Evolutionary conservation across 2,113 vertebrate genomes (phyloP).

Genomic region (Antennarius striatus): DNA sequence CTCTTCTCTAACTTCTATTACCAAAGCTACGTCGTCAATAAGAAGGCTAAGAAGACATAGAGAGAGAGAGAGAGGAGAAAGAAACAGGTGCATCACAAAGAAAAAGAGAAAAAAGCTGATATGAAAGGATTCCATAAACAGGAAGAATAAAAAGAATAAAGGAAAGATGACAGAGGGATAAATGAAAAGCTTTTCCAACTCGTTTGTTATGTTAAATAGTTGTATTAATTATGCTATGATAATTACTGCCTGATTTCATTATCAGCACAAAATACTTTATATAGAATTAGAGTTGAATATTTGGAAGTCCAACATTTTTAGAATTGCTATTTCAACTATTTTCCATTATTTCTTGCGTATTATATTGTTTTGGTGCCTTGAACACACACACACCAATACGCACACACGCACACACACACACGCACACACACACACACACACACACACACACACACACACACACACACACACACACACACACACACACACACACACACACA

Average conservation of each 20-base stretch:
- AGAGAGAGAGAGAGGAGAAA: not conserved
- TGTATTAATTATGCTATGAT: not conserved
- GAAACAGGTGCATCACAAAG: not conserved
- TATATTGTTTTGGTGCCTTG: not conserved
- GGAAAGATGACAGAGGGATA: not conserved
- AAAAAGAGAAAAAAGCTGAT: constrained; percentile 1
- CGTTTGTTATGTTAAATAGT: constrained; percentile 5
- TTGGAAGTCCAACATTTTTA: too few species aligned
- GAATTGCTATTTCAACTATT: too few species aligned
- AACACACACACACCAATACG: not conserved
- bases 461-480: not conserved
- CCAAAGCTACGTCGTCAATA: constrained; percentile 54
- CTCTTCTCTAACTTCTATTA: constrained; percentile 78
- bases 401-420: not conserved
- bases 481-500: not conserved
- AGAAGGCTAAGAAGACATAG: constrained; percentile 56
- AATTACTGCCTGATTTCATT: not conserved
- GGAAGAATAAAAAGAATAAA: not conserved
- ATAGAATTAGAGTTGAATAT: too few species aligned
- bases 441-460: not conserved
- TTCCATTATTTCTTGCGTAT: too few species aligned
- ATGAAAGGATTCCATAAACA: not conserved
- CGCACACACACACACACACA: not conserved
- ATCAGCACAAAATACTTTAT: too few species aligned
- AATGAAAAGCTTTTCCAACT: not conserved